Percentiles rank a stretch among this genome's conserved stretches.
These are phyloP conservation scores for Cerceris rybyensis DNA, from an alignment of 2,888 invertebrate species.

Conservation along the genomic window DNA sequence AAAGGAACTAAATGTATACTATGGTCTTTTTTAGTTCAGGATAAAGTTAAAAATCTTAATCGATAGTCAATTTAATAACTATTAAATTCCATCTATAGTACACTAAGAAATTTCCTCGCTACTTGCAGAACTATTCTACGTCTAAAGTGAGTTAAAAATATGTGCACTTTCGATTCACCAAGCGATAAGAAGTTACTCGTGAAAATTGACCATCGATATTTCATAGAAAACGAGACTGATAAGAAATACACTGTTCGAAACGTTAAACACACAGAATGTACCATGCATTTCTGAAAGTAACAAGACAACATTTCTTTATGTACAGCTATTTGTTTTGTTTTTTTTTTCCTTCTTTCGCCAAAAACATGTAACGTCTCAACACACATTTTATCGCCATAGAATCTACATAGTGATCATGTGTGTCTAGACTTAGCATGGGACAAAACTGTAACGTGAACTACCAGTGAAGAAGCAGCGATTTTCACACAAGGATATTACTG, in stretches of 20 bases:
- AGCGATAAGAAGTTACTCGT: no score
- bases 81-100: not conserved
- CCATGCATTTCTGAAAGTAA: not conserved
- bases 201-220: not conserved
- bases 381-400: no score
- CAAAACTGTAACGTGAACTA: no score
- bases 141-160: not conserved
- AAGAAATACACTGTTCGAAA: not conserved
- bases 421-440: no score
- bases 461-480: no score
- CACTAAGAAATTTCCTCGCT: not conserved
- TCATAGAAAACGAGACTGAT: not conserved
- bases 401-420: no score
- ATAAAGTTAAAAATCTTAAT: not conserved
- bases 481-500: constrained; percentile 1
- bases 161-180: no score
- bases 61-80: not conserved
- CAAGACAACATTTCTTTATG: not conserved
- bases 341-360: not conserved
- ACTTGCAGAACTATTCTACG: not conserved
- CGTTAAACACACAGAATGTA: not conserved
- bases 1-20: constrained; percentile 12
- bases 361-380: not conserved
- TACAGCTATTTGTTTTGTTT: not conserved
- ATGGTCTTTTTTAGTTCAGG: constrained; percentile 6